Evolutionary conservation across 2,888 invertebrate genomes (phyloP), one percentile per base, ranked within the genome.

Genomic region (Microctonus aethiopoides): DNA sequence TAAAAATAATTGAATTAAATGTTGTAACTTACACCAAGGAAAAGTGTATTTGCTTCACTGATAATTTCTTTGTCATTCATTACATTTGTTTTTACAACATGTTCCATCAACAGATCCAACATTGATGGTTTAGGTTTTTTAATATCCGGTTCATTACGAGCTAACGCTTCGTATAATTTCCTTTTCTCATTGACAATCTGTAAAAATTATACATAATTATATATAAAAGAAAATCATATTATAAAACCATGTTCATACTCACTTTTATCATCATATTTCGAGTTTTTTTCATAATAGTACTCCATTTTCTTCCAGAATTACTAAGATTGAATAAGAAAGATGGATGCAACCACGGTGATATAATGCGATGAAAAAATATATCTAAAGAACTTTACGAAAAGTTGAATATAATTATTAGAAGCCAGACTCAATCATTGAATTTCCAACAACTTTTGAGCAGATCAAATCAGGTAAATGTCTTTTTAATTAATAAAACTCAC

Each of bases 301-400:
- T 39, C 24, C 22, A 60, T 22, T 7, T 22, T 34, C 39, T 60
- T 60, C 62, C 62, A 26, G 13, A 29, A 16, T 62, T 29, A 22
- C 46, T 62, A 2, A 62, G 26, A 46, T 62, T 62, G 29, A 64
- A 64, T 4, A 64, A 26, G 3, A 52, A 52, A 0, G 13, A 34
- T 20, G 64, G 64, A 9, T 51, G 26, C 13, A 64, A n/a, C 64
- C 64, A 64, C n/a, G 64, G 64, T 11, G 7, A 52, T 11, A 46
- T 16, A 46, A 10, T 16, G 2, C 46, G 20, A 16, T n/a, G 20
- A 46, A 16, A 20, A 16, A 16, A 7, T 7, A 51, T 4, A 7
- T 51, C 22, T 22, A 51, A 2, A 16, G 16, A 3, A 51, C 51
- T 22, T 52, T 11, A 16, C 16, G 32, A 52, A 34, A 11, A 11